Evolutionary conservation across 2,797 vertebrate species (phyloP).

Genomic region (Triplophysa yarkandensis): DNA sequence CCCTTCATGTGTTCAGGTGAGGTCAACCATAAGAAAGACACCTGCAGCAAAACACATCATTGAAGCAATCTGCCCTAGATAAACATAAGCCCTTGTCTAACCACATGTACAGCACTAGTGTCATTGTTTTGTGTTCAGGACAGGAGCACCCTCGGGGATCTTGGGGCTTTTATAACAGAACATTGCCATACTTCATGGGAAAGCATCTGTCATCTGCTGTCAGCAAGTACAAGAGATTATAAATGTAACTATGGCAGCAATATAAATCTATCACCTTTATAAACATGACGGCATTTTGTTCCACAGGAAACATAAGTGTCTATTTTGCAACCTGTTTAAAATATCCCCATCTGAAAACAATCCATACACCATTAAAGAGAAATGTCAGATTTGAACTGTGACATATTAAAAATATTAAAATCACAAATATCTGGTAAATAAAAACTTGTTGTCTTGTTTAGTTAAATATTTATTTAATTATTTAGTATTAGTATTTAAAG

Average conservation of each 20-base stretch:
- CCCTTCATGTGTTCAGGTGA: conserved; percentile 16
- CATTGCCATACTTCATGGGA: conserved; percentile 21
- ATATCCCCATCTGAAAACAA: too few species aligned
- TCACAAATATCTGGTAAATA: too few species aligned
- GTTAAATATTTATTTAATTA: too few species aligned
- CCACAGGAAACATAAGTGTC: background rate
- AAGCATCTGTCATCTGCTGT: conserved; percentile 31
- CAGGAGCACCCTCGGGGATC: background rate
- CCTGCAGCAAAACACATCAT: conserved; percentile 31
- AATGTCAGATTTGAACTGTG: too few species aligned
- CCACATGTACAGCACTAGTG: background rate
- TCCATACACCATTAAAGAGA: too few species aligned
- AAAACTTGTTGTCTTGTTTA: too few species aligned
- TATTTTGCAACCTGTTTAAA: background rate
- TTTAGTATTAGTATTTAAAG: too few species aligned
- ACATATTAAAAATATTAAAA: too few species aligned
- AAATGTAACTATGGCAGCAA: conserved; percentile 4
- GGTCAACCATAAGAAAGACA: conserved; percentile 38
- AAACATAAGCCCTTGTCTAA: conserved; percentile 28
- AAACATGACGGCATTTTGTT: background rate
- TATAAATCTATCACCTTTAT: background rate
- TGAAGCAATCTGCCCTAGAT: conserved; percentile 29
- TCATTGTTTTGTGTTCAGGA: conserved; percentile 4
- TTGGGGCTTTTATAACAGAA: background rate
- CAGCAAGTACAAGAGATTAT: conserved; percentile 15